Conservation (phyloP, 2,888 invertebrate genomes). For the Ochlodes sylvanus region DNA sequence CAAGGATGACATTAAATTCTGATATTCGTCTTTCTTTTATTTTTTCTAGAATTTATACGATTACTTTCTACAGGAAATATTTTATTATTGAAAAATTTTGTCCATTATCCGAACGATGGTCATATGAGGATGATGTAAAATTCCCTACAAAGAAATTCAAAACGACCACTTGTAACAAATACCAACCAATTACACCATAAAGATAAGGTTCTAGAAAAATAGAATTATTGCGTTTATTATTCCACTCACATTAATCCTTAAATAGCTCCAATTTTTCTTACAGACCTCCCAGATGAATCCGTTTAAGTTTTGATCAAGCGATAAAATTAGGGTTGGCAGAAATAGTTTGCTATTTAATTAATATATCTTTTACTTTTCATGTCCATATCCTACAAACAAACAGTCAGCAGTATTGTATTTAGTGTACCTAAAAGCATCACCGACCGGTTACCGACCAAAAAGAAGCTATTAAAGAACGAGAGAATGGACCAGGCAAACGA, state of each 20-base stretch:
- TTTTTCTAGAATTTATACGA: no score
- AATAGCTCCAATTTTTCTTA: constrained; percentile 51
- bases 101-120: background rate
- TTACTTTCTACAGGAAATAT: no score
- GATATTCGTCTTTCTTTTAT: no score
- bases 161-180: constrained; percentile 7
- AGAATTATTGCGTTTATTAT: constrained; percentile 43
- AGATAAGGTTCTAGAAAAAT: constrained; percentile 21
- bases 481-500: no score
- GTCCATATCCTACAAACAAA: no score
- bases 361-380: background rate
- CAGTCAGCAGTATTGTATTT: no score
- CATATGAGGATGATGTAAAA: background rate
- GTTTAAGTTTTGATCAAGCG: constrained; percentile 26
- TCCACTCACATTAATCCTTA: constrained; percentile 51
- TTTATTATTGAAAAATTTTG: constrained; percentile 6
- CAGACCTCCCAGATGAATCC: constrained; percentile 41
- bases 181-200: constrained; percentile 17
- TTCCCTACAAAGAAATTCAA: background rate
- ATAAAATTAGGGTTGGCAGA: constrained; percentile 30
- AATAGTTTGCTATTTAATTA: background rate
- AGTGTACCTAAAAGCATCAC: no score
- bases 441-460: no score
- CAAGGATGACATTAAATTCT: no score
- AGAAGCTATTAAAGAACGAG: no score